Evolutionary conservation across 2,888 invertebrate species (phyloP).

Genomic region (Lordiphosa fenestrarum): DNA sequence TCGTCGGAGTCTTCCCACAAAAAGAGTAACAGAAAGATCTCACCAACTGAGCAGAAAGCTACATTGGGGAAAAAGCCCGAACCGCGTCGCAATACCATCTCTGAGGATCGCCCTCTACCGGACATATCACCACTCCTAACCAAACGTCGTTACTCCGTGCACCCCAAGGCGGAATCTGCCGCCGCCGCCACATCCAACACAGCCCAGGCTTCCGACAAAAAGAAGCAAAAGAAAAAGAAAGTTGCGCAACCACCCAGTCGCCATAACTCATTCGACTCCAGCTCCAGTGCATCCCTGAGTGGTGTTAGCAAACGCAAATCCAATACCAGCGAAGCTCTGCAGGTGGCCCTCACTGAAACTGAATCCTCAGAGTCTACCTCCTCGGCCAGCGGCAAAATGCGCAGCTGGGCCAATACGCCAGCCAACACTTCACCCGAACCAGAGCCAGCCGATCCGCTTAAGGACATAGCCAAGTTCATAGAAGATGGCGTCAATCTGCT

Average conservation of each 20-base stretch:
- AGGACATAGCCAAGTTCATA: conserved; percentile 78
- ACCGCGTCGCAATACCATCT: conserved; percentile 23
- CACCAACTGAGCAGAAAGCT: not conserved
- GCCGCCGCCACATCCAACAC: not conserved
- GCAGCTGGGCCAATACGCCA: conserved; percentile 18
- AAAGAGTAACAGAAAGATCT: not conserved
- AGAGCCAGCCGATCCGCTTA: conserved; percentile 71
- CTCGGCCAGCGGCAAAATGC: conserved; percentile 18
- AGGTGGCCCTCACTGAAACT: conserved; percentile 22
- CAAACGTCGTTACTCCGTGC: conserved; percentile 48
- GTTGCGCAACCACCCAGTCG: not conserved
- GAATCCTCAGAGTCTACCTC: conserved; percentile 42
- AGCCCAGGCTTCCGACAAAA: not conserved
- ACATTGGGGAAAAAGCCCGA: not conserved
- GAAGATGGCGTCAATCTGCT: conserved; percentile 77
- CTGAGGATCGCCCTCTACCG: conserved; percentile 31
- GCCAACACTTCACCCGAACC: conserved; percentile 27
- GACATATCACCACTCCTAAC: not conserved
- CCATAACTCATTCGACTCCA: conserved; percentile 35
- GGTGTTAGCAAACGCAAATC: conserved; percentile 1
- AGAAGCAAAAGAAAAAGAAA: conserved; percentile 15
- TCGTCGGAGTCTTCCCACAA: not conserved
- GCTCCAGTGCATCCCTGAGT: conserved; percentile 9
- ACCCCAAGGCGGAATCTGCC: conserved; percentile 34
- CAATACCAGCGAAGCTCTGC: conserved; percentile 9